Evolutionary conservation across 1,140 invertebrate species (phyloP).

Genomic region (Drosophila malerkotliana): DNA sequence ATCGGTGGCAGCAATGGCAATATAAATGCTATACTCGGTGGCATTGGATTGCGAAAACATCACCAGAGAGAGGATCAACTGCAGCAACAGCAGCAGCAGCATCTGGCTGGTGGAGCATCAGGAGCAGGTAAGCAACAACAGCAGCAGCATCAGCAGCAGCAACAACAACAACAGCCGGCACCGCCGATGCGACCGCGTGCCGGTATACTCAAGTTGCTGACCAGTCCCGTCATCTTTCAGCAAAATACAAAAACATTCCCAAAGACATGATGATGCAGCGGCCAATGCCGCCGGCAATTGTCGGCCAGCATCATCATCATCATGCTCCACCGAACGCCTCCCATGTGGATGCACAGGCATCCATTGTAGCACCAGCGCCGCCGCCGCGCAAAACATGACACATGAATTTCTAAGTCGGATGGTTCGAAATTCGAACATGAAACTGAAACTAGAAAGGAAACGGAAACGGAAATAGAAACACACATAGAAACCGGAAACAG

Average conservation of each 20-base stretch:
- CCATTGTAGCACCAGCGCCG: conserved; percentile 73
- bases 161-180: conserved; percentile 59
- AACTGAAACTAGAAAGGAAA: neutral
- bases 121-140: conserved; percentile 37
- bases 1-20: conserved; percentile 49
- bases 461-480: neutral
- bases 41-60: conserved; percentile 45
- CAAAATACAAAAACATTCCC: conserved; percentile 84
- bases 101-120: conserved; percentile 26
- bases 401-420: conserved; percentile 79
- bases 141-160: conserved; percentile 24
- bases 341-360: conserved; percentile 22
- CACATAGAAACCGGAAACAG: neutral
- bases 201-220: conserved; percentile 81
- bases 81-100: neutral
- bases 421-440: neutral
- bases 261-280: conserved; percentile 74
- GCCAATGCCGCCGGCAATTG: conserved; percentile 45
- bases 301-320: conserved; percentile 15
- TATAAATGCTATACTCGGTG: conserved; percentile 34
- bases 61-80: conserved; percentile 30
- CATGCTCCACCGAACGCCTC: conserved; percentile 8
- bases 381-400: conserved; percentile 84
- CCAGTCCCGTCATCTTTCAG: conserved; percentile 83
- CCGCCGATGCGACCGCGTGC: conserved; percentile 69